Evolutionary conservation across 2,113 vertebrate species (phyloP), one percentile per base, ranked within the genome.

Genomic region (Opisthocomus hoazin): DNA sequence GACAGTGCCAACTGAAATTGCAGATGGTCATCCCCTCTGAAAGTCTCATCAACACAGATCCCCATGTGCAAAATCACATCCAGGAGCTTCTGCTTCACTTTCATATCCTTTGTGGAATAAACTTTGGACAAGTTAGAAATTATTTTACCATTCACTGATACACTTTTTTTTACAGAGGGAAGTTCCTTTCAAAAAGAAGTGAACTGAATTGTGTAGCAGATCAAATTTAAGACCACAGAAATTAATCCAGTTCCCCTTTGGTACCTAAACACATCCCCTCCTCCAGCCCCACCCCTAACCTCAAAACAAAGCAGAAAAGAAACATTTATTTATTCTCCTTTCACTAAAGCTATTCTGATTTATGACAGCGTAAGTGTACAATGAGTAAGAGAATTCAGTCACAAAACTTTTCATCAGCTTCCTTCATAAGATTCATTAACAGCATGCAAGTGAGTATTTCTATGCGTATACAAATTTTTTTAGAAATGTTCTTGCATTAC

Each of bases 221-320:
- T 50, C 32, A 9, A 85, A 54, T 60, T 78, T 61, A 53, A 27
- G 15, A 66, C 3, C 15, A 50, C 4, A 14, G 14, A 46, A 43
- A 39, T 3, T 16, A 16, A 63, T 18, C 1, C 5, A 6, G 2
- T 58, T 65, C 24, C 9, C 32, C 4, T 74, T 14, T 15, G 7
- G 4, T 24, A 15, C 46, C 8, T 82, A 21, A 74, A 24, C 1
- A 2, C 8, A n/a, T n/a, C n/a, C n/a, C n/a, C n/a, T n/a, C n/a
- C n/a, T n/a, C n/a, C 1, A 2, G 2, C 3, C 7, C 9, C 16
- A 3, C 7, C 5, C 4, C 9, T 39, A 68, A 30, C 1, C 9
- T 54, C 34, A 82, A 71, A 79, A 76, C 3, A 10, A 46, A 45
- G 15, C 4, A 24, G 41, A 61, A 70, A 15, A 34, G 1, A 41